Evolutionary conservation across 2,113 vertebrate species (phyloP), one percentile per base, ranked within the genome.

Genomic region (Conger conger): DNA sequence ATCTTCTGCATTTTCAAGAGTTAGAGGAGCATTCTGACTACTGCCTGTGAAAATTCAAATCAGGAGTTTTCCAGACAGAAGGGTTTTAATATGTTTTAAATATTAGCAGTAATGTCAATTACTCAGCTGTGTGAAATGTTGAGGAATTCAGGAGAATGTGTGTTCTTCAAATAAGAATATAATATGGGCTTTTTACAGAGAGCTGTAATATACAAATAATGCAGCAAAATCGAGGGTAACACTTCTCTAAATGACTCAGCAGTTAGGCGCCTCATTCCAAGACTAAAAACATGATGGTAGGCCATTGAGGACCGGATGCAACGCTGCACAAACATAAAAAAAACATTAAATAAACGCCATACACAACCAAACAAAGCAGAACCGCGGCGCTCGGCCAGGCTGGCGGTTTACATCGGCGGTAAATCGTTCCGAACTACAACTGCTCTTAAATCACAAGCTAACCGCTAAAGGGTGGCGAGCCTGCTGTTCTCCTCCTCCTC

Each of bases 381-480:
- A 73, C n/a, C 68, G 30, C n/a, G 11, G 8, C 15, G 6, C 33
- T 33, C 68, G 13, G 68, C 33, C 20, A 33, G n/a, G n/a, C 27
- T 73, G 68, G 68, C 68, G 2, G 68, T 73, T 73, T 73, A 73
- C 27, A 73, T 33, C n/a, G 13, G n/a, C n/a, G 13, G 68, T 73
- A 73, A 73, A 73, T 33, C 13, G 68, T 73, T 73, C 33, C 33
- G 33, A 33, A n/a, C 68, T 33, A 30, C n/a, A n/a, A n/a, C n/a
- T n/a, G n/a, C n/a, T 73, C 68, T 73, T 73, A 73, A 73, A 73
- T 73, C 68, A n/a, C 33, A 73, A 73, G n/a, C 33, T 73, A 73
- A 73, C n/a, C 11, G n/a, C n/a, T 33, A 73, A 73, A n/a, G 9
- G n/a, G 68, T 73, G 33, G 7, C 1, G 68, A 33, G 68, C 27